phyloP scores from a whole-genome alignment of 2,113 vertebrate genomes.

The Callithrix jacchus region DNA sequence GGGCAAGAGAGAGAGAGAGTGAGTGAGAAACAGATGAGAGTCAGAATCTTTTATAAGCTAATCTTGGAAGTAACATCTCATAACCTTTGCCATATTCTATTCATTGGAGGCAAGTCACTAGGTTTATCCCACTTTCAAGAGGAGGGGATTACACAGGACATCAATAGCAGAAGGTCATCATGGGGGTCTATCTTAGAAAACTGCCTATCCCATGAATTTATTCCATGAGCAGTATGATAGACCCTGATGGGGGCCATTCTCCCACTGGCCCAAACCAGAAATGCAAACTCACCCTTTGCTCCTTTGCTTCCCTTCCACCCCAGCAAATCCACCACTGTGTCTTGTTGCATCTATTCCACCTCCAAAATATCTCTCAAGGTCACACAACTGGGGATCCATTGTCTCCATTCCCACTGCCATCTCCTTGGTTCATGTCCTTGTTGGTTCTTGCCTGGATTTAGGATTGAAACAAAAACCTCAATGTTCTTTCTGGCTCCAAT shows the following conservation, averaged over 20 bases:
- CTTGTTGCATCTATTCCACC: neutral
- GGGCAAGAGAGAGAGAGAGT: neutral
- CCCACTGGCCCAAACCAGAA: neutral
- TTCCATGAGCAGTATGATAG: neutral
- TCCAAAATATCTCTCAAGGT: neutral
- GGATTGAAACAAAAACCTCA: neutral
- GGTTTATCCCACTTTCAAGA: neutral
- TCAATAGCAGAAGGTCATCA: neutral
- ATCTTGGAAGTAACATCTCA: neutral
- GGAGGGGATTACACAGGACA: neutral
- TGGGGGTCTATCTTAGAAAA: neutral
- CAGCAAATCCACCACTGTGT: neutral
- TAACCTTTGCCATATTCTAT: neutral
- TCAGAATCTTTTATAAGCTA: neutral
- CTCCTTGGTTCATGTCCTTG: neutral
- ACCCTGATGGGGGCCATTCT: neutral
- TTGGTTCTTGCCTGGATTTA: neutral
- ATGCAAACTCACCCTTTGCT: neutral
- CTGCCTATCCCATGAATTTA: neutral
- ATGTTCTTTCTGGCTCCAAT: neutral
- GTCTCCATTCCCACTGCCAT: neutral
- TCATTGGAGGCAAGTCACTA: neutral
- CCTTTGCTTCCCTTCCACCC: neutral
- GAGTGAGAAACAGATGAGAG: neutral
- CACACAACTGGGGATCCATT: neutral